phyloP scores from a whole-genome alignment of 1,140 invertebrate genomes.

The Drosophila setifemur region DNA sequence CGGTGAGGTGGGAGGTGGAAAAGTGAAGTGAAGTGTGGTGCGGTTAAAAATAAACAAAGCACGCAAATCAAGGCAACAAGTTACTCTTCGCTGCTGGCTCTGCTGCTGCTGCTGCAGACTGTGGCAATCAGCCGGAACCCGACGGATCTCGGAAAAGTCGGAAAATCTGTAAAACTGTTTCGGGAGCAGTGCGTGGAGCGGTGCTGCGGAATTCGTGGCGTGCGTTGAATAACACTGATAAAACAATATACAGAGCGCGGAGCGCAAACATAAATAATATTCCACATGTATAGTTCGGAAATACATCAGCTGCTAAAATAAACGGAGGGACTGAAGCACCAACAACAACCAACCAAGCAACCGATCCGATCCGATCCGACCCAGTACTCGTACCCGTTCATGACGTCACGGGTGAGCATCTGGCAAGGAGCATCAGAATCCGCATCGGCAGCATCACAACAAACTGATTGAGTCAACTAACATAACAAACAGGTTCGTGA shows the following conservation, averaged over 20 bases:
- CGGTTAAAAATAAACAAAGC: constrained; percentile 38
- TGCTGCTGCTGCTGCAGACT: not conserved
- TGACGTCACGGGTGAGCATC: constrained; percentile 47
- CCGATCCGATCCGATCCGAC: not conserved
- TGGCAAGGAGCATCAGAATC: constrained; percentile 29
- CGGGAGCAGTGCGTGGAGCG: not conserved
- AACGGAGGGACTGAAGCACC: constrained; percentile 17
- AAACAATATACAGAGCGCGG: constrained; percentile 42
- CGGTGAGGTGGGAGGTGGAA: not conserved
- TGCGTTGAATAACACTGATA: constrained; percentile 47
- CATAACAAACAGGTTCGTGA: constrained; percentile 31
- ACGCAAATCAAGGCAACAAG: constrained; percentile 11
- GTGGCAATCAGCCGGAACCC: not conserved
- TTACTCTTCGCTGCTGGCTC: constrained; percentile 1
- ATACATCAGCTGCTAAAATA: constrained; percentile 48
- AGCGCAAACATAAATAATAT: constrained; percentile 47
- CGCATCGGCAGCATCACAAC: constrained; percentile 3
- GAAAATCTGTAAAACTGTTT: not conserved
- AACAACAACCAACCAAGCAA: constrained; percentile 12
- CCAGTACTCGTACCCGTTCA: not conserved
- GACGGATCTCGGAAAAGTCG: not conserved
- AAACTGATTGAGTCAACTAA: not conserved
- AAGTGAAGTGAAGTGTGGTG: constrained; percentile 30
- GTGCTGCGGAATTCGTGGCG: constrained; percentile 8
- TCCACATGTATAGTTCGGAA: constrained; percentile 35